Percentiles rank a stretch among this genome's conserved stretches.
phyloP scores from a whole-genome alignment of 2,113 vertebrate species.

The Paradoxurus hermaphroditus region DNA sequence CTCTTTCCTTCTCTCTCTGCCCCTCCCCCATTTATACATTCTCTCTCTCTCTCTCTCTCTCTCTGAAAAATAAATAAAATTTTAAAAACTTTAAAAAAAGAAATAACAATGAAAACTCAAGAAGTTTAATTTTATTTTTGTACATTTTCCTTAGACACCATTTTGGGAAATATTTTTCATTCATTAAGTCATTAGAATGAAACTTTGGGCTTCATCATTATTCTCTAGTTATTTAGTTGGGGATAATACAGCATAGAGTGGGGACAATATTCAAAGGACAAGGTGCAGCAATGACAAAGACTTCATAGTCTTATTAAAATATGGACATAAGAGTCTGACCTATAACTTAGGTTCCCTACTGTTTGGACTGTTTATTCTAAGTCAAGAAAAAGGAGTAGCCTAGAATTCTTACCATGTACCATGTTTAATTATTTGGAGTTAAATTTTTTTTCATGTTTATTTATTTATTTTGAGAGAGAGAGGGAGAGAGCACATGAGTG shows the following conservation, averaged over 20 bases:
- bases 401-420: background rate
- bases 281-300: background rate
- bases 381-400: background rate
- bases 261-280: background rate
- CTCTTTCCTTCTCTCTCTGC: too few relatives aligned
- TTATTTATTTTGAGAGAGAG: too few relatives aligned
- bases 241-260: background rate
- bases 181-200: background rate
- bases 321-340: background rate
- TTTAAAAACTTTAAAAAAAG: background rate
- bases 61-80: too few relatives aligned
- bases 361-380: background rate
- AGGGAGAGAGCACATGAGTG: too few relatives aligned
- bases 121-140: background rate
- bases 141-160: background rate
- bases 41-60: too few relatives aligned
- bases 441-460: too few relatives aligned
- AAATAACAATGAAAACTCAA: constrained; percentile 6
- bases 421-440: background rate
- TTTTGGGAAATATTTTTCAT: background rate
- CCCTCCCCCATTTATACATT: too few relatives aligned
- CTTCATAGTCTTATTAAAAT: background rate
- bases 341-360: background rate
- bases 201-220: background rate
- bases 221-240: background rate